Evolutionary conservation across 2,113 vertebrate genomes (phyloP).

Genomic region (Pterocles orientalis): DNA sequence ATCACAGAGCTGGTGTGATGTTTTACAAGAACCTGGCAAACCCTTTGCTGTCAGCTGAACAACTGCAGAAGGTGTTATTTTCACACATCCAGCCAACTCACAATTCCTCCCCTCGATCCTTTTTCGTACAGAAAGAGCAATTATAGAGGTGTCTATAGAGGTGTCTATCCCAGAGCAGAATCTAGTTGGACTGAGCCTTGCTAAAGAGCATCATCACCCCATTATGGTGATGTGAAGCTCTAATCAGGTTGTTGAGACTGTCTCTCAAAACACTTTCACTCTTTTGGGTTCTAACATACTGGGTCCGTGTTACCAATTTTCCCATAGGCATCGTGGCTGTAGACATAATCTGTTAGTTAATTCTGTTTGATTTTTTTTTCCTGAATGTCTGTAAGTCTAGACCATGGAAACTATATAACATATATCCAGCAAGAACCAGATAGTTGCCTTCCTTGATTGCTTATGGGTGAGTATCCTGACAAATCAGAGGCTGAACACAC

Average conservation of each 20-base stretch:
- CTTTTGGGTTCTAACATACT: background rate
- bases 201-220: background rate
- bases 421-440: background rate
- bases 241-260: background rate
- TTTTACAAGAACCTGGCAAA: background rate
- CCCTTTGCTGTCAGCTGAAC: background rate
- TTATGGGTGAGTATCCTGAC: background rate
- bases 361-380: background rate
- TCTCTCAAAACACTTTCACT: background rate
- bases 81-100: background rate
- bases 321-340: accelerated
- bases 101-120: background rate
- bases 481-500: background rate
- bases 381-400: background rate
- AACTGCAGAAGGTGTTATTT: background rate
- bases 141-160: background rate
- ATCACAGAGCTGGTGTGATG: background rate
- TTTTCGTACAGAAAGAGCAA: background rate
- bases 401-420: background rate
- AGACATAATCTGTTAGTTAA: background rate
- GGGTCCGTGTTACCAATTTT: background rate
- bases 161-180: background rate
- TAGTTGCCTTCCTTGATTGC: background rate
- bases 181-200: background rate
- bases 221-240: background rate